Base-by-base conservation (phyloP, 2,888 invertebrate species). In the Fragum fragum region DNA sequence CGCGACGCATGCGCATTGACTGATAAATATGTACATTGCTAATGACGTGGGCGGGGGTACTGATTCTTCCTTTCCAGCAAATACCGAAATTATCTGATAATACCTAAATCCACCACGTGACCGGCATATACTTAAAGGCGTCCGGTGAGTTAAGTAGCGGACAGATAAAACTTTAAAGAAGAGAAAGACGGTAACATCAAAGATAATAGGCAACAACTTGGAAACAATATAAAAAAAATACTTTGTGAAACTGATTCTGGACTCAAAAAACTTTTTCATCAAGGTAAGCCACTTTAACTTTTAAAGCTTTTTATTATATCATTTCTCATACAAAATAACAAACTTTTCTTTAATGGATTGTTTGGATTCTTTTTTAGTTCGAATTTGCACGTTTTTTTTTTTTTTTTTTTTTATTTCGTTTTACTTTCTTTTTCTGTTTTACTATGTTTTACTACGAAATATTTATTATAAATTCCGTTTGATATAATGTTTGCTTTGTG, bases 81-180 rank as follows among this genome's bases (percentile, higher is more conserved):
- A 66, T 66, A 42, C 66, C 14, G 29, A 66, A 66, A 66, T 66
- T 66, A 66, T 66, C 66, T 42, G 66, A 66, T 66, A 42, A 66
- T 66, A 23, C 66, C 26, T 42, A 11, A 39, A 23, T 42, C 2
- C 0, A 21, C 23, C 66, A 66, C 66, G 66, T 66, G 66, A 66
- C 23, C 23, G 42, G 21, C 39, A 66, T 36, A 66, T 66, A 66
- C 66, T 66, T 66, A 66, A 66, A 66, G 66, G 66, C 42, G 26
- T 42, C 21, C 32, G 66, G 21, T 1, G 42, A 23, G 36, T 42
- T 21, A 66, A 66, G 23, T 26, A 23, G 42, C 42, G 66, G 66
- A 66, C 66, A 66, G 66, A 63, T 36, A 32, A 66, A 42, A 42
- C 66, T 66, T 42, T 42, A 21, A 66, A 66, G 42, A 26, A 42